phyloP scores from a whole-genome alignment of 2,797 vertebrate genomes.

The Macropodus opercularis region DNA sequence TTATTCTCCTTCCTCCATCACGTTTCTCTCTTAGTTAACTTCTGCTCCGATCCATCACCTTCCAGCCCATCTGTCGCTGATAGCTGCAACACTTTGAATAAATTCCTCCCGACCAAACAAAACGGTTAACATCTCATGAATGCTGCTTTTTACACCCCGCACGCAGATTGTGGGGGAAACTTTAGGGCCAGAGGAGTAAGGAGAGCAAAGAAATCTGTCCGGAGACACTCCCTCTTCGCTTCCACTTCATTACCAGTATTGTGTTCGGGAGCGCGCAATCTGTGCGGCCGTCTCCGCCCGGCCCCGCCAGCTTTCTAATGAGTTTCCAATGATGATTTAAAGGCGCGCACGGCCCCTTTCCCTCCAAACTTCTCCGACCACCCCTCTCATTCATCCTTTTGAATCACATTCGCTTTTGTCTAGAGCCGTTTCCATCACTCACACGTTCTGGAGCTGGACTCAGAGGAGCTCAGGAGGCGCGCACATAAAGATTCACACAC shows the following conservation, averaged over 20 bases:
- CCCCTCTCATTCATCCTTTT: slow-evolving; percentile 66
- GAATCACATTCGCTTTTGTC: slow-evolving; percentile 74
- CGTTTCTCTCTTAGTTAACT: slow-evolving; percentile 67
- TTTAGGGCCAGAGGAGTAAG: slow-evolving; percentile 73
- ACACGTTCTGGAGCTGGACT: slow-evolving; percentile 54
- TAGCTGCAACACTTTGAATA: slow-evolving; percentile 82
- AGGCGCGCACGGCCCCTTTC: slow-evolving; percentile 51
- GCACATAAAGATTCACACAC: slow-evolving; percentile 70
- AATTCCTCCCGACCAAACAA: slow-evolving; percentile 80
- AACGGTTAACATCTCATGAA: slow-evolving; percentile 91
- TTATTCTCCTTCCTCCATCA: slow-evolving; percentile 28
- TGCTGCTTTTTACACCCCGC: slow-evolving; percentile 83
- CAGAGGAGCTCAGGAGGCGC: slow-evolving; percentile 60
- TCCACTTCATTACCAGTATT: slow-evolving; percentile 83
- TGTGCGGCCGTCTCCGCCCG: slow-evolving; percentile 78
- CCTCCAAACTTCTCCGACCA: slow-evolving; percentile 38
- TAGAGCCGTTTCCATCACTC: slow-evolving; percentile 67
- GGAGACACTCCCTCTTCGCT: slow-evolving; percentile 76
- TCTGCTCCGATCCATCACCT: slow-evolving; percentile 73
- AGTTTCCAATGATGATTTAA: slow-evolving; percentile 87
- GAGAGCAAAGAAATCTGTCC: slow-evolving; percentile 75
- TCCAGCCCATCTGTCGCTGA: slow-evolving; percentile 88
- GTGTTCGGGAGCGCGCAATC: slow-evolving; percentile 81
- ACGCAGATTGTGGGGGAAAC: slow-evolving; percentile 76
- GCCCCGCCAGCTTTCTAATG: slow-evolving; percentile 87